Conservation (phyloP, 2,888 invertebrate species). For the Melikaiella ostensackeni region DNA sequence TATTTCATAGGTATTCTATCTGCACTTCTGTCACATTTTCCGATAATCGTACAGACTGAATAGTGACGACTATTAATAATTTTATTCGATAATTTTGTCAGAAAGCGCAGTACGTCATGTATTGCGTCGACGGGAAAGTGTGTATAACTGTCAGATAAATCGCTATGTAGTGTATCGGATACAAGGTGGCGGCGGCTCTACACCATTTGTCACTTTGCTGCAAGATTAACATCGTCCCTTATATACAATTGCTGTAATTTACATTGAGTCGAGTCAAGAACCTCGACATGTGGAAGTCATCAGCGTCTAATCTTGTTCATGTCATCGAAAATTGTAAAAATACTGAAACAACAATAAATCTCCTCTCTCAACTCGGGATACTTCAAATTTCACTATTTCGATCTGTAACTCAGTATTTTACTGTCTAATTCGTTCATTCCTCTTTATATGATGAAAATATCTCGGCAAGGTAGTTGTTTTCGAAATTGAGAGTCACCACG, state of each 20-base stretch:
- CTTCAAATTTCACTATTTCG: too few relatives aligned
- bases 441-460: too few relatives aligned
- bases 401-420: too few relatives aligned
- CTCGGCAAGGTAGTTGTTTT: too few relatives aligned
- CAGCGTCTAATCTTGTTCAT: constrained; percentile 33
- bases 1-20: background rate
- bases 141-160: constrained; percentile 57
- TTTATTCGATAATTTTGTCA: constrained; percentile 62
- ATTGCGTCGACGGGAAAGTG: constrained; percentile 45
- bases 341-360: background rate
- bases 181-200: constrained; percentile 49
- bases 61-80: constrained; percentile 54
- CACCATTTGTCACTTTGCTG: constrained; percentile 52
- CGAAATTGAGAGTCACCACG: too few relatives aligned
- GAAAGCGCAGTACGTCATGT: constrained; percentile 44
- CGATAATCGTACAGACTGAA: background rate
- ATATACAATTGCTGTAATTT: constrained; percentile 42
- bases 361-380: too few relatives aligned
- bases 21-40: background rate
- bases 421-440: too few relatives aligned
- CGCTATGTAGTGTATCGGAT: constrained; percentile 55
- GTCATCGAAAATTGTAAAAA: constrained; percentile 3
- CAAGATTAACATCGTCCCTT: constrained; percentile 51
- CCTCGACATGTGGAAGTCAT: constrained; percentile 46
- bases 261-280: constrained; percentile 42